A percentile compares a stretch with the other conserved stretches of the same genome.
phyloP scores from a whole-genome alignment of 2,113 vertebrate species.

The Paramormyrops kingsleyae region DNA sequence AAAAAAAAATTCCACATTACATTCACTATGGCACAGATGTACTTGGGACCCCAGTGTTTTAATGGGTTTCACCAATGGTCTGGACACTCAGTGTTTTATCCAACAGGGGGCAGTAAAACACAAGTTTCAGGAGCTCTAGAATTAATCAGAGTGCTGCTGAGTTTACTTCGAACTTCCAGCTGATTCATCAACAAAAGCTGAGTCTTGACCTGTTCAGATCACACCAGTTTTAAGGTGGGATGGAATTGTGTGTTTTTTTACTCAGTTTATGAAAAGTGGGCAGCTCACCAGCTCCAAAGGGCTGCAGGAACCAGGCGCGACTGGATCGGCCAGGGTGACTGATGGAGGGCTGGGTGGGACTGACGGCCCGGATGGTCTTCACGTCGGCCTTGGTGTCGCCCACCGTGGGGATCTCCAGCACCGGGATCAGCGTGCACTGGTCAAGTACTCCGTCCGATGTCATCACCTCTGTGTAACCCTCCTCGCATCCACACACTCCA shows the following conservation, averaged over 20 bases:
- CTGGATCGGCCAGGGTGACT: constrained; percentile 70
- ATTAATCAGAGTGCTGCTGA: background rate
- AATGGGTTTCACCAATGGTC: background rate
- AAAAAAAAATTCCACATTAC: background rate
- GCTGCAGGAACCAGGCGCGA: constrained; percentile 94
- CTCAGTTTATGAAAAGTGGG: background rate
- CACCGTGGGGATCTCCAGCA: constrained; percentile 82
- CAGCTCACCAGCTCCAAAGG: constrained; percentile 77
- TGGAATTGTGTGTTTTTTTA: background rate
- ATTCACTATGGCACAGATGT: background rate
- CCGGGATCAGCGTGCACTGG: constrained; percentile 88
- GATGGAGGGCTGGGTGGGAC: constrained; percentile 75
- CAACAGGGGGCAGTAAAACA: constrained; percentile 21
- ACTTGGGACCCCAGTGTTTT: background rate
- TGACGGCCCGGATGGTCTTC: constrained; percentile 89
- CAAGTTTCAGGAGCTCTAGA: background rate
- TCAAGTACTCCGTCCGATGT: constrained; percentile 83
- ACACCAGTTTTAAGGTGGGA: background rate
- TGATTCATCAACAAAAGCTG: background rate
- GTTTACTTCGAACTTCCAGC: background rate
- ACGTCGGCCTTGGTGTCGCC: constrained; percentile 83
- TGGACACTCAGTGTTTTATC: background rate
- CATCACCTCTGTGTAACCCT: constrained; percentile 93
- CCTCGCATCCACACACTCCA: constrained; percentile 83
- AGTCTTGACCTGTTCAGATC: background rate